These are phyloP conservation scores for Eledone cirrhosa DNA, from an alignment of 2,888 invertebrate species.

Conservation along the genomic window DNA sequence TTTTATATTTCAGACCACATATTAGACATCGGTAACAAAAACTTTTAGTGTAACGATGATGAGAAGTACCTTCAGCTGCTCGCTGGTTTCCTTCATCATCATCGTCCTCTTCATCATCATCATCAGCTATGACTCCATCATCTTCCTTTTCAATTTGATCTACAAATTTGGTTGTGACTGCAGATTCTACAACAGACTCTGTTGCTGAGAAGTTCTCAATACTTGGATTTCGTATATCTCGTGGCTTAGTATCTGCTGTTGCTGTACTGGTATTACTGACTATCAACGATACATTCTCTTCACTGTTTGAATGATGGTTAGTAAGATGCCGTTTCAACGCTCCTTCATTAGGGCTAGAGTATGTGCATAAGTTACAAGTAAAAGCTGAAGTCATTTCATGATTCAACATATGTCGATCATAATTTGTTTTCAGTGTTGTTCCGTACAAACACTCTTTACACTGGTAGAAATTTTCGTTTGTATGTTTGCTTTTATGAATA, in stretches of 20 bases:
- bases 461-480: conserved; percentile 71
- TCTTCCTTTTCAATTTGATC: conserved; percentile 30
- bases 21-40: conserved; percentile 39
- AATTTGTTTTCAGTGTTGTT: conserved; percentile 89
- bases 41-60: conserved; percentile 29
- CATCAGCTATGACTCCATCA: conserved; percentile 30
- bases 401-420: conserved; percentile 83
- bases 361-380: conserved; percentile 59
- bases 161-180: neutral
- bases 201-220: neutral
- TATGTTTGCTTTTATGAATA: conserved; percentile 78
- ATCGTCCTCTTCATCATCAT: conserved; percentile 29
- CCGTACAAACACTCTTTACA: conserved; percentile 93
- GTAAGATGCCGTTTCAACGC: conserved; percentile 59
- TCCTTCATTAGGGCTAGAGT: conserved; percentile 56
- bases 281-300: conserved; percentile 37
- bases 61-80: conserved; percentile 9
- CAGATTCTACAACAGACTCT: neutral
- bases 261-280: conserved; percentile 22
- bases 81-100: conserved; percentile 30
- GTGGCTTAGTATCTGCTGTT: conserved; percentile 8
- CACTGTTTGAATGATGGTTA: conserved; percentile 51
- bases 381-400: conserved; percentile 47
- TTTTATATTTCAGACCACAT: conserved; percentile 53
- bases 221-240: neutral